Percentiles rank a stretch among this genome's conserved stretches.
Evolutionary conservation across 2,113 vertebrate genomes (phyloP).

Genomic region (Elephas maximus): DNA sequence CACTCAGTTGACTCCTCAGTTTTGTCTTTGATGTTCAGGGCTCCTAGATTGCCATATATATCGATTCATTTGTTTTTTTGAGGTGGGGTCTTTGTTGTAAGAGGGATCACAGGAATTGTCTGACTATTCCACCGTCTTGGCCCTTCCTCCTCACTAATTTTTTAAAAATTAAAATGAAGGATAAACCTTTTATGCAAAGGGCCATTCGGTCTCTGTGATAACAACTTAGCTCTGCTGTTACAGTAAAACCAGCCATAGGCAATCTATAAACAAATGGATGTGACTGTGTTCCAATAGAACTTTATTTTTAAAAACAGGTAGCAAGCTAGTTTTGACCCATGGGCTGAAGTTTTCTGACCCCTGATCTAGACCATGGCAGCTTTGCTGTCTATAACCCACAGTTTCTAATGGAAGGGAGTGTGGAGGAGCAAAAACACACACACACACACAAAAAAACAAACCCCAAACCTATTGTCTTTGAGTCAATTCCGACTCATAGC

Average conservation of each 20-base stretch:
- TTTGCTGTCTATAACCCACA: not conserved
- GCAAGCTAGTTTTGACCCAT: not conserved
- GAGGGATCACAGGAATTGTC: no score
- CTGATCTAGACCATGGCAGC: no score
- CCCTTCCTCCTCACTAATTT: not conserved
- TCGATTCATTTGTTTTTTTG: no score
- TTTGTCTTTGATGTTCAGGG: no score
- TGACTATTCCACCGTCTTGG: no score
- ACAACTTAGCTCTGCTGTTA: not conserved
- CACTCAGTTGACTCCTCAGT: no score
- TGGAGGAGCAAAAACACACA: no score
- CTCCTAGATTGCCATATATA: no score
- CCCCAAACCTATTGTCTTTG: not conserved
- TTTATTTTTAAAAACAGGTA: not conserved
- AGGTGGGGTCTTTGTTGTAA: no score
- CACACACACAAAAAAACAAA: not conserved
- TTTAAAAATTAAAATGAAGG: not conserved
- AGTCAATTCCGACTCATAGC: not conserved
- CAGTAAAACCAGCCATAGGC: not conserved
- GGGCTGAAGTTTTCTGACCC: not conserved
- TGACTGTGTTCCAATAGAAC: not conserved
- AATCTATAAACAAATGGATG: not conserved
- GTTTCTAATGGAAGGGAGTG: not conserved
- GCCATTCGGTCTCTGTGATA: not conserved
- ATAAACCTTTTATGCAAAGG: not conserved